phyloP scores from a whole-genome alignment of 64 coral and sea anemone species.

The Pocillopora damicornis region DNA sequence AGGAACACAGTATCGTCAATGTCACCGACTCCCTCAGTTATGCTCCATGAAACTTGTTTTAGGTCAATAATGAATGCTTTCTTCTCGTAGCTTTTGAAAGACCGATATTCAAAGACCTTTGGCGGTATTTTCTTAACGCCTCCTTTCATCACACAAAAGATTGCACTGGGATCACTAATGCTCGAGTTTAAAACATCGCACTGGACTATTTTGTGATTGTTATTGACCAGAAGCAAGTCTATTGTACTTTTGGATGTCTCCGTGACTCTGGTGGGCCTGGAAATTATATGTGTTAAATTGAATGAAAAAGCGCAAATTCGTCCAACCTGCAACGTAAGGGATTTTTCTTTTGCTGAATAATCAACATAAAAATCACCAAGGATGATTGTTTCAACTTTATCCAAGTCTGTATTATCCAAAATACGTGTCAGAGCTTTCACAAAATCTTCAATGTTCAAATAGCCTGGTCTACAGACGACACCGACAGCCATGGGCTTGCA shows the following conservation, averaged over 20 bases:
- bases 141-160: slow-evolving; percentile 36
- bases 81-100: slow-evolving; percentile 36
- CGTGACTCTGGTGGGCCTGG: slow-evolving; percentile 49
- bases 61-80: slow-evolving; percentile 37
- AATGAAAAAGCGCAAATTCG: slow-evolving; percentile 16
- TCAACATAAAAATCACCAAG: slow-evolving; percentile 44
- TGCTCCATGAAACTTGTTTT: slow-evolving; percentile 33
- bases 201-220: slow-evolving; percentile 28
- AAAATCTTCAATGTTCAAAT: slow-evolving; percentile 29
- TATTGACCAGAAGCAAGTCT: slow-evolving; percentile 36
- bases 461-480: slow-evolving; percentile 21
- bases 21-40: not conserved
- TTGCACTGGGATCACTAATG: slow-evolving; percentile 10
- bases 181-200: slow-evolving; percentile 27
- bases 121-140: slow-evolving; percentile 46
- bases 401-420: slow-evolving; percentile 3
- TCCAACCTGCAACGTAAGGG: slow-evolving; percentile 21
- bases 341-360: slow-evolving; percentile 27
- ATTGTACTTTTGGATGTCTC: slow-evolving; percentile 55
- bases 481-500: slow-evolving; percentile 32
- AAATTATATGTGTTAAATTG: slow-evolving; percentile 43
- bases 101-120: slow-evolving; percentile 46
- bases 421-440: slow-evolving; percentile 16
- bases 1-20: slow-evolving; percentile 24
- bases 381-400: slow-evolving; percentile 19